These are phyloP conservation scores for Bos taurus DNA, from an alignment of 2,113 vertebrate species.

Conservation along the genomic window DNA sequence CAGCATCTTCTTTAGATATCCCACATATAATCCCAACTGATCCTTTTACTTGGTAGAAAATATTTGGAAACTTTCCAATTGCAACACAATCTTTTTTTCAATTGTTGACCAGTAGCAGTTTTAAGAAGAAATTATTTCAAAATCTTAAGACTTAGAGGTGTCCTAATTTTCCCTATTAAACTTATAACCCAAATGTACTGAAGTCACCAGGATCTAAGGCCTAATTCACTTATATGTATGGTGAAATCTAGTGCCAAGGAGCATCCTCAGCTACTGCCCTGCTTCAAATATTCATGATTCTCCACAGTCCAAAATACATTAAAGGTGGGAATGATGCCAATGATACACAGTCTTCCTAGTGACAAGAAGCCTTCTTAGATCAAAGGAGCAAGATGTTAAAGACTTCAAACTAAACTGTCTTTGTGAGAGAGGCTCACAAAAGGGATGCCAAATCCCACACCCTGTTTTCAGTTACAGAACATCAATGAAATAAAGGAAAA, in stretches of 20 bases:
- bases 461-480: conserved; percentile 18
- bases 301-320: conserved; percentile 78
- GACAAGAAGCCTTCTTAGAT: conserved; percentile 76
- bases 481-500: conserved; percentile 43
- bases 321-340: conserved; percentile 80
- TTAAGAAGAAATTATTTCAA: conserved; percentile 19
- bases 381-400: conserved; percentile 77
- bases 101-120: background rate
- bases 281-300: conserved; percentile 82
- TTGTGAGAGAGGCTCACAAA: conserved; percentile 72
- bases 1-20: background rate
- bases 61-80: background rate
- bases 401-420: conserved; percentile 74
- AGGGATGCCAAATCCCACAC: conserved; percentile 67
- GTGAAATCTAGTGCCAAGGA: conserved; percentile 69
- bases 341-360: conserved; percentile 67
- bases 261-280: conserved; percentile 61
- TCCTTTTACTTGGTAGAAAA: background rate
- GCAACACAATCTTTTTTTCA: background rate
- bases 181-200: conserved; percentile 67
- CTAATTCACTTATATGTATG: conserved; percentile 75
- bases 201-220: conserved; percentile 73
- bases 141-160: conserved; percentile 51
- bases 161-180: conserved; percentile 73
- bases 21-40: background rate